Evolutionary conservation across 2,888 invertebrate species (phyloP), one percentile per base, ranked within the genome.

Genomic region (Serrognathus titanus): DNA sequence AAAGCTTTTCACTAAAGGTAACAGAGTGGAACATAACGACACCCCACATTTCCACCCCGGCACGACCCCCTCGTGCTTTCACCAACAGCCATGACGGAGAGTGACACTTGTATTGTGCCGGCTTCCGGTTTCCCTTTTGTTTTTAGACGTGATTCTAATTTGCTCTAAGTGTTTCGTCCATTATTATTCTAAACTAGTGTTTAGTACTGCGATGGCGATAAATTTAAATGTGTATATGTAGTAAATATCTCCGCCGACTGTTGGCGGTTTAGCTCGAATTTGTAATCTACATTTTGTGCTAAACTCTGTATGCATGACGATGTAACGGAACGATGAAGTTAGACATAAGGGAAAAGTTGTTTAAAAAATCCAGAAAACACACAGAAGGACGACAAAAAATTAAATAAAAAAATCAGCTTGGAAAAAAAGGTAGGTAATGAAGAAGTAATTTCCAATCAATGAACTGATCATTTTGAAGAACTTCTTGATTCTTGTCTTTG

Each of bases 121-220:
- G 63, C 63, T 67, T 70, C 66, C 66, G 64, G 63, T 63, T 55
- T 58, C 63, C 39, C 72, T 67, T 70, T 73, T 72, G 71, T 72
- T 67, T 72, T 66, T 66, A 64, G 65, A 64, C 65, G 64, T 64
- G 66, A 68, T 67, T 66, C 69, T 72, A 71, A 73, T 72, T 72
- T 72, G 67, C 67, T 65, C 66, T 62, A 64, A 69, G 69, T 65
- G 64, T 59, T 58, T 55, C 57, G 56, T 36, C 52, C 43, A 51
- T 57, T 51, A 51, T 39, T 39, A 56, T 43, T 43, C 9, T 43
- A 11, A 20, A 43, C 43, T 13, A 20, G 13, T 20, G 16, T 43
- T 43, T 43, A 43, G 20, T 20, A 20, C 10, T 43, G 43, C 16
- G 9, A 43, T 43, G 43, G 43, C 16, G 16, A 43, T 43, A 20